phyloP scores from a whole-genome alignment of 2,797 vertebrate genomes.

The Limosa lapponica region DNA sequence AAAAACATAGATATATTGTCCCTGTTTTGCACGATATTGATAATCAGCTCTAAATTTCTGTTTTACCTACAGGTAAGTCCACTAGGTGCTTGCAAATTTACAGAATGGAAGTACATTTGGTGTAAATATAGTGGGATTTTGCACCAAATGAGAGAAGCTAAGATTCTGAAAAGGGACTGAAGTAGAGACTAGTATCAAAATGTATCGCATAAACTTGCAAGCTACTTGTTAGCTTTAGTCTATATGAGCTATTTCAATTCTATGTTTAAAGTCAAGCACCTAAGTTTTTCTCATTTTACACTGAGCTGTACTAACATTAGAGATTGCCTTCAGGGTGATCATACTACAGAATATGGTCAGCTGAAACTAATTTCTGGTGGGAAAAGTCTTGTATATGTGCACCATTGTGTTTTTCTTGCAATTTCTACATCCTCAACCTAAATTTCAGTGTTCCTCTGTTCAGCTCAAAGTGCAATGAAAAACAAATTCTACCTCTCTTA shows the following conservation, averaged over 20 bases:
- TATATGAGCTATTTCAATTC: neutral
- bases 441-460: neutral
- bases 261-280: neutral
- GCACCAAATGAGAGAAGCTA: neutral
- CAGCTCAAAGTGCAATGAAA: neutral
- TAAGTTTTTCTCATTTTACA: neutral
- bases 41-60: neutral
- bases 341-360: neutral
- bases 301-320: neutral
- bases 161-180: neutral
- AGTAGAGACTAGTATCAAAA: neutral
- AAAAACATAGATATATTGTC: neutral
- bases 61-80: neutral
- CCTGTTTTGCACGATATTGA: neutral
- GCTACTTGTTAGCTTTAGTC: neutral
- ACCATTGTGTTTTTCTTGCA: neutral
- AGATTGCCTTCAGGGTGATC: neutral
- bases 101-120: neutral
- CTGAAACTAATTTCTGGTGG: neutral
- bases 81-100: neutral
- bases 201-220: rapidly evolving
- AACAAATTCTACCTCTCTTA: neutral
- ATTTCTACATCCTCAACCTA: neutral
- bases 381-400: neutral
- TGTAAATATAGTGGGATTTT: neutral